Evolutionary conservation across 2,888 invertebrate species (phyloP).

Genomic region (Ephialtes manifestator): DNA sequence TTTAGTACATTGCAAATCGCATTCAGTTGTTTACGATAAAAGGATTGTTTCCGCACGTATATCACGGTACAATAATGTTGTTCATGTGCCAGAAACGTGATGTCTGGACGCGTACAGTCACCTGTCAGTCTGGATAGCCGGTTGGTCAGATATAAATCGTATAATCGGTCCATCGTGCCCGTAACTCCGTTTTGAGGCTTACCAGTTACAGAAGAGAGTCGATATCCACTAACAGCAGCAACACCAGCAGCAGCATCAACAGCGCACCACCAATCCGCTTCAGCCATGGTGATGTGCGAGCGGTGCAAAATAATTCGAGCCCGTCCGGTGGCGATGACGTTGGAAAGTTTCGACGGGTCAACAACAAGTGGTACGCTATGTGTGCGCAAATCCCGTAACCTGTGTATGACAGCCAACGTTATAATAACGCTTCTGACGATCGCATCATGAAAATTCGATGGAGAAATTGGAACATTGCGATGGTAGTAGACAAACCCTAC

Average conservation of each 20-base stretch:
- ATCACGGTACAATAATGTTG: not conserved
- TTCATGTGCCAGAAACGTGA: not conserved
- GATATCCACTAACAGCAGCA: slow-evolving; percentile 16
- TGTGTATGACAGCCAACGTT: slow-evolving; percentile 20
- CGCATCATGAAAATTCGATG: not conserved
- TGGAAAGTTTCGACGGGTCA: slow-evolving; percentile 29
- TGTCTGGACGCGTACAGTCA: slow-evolving; percentile 22
- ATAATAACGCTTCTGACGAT: slow-evolving; percentile 7
- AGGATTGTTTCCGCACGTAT: not conserved
- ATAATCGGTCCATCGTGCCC: slow-evolving; percentile 56
- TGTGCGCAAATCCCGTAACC: not conserved
- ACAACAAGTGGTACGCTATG: slow-evolving; percentile 6
- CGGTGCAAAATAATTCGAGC: slow-evolving; percentile 19
- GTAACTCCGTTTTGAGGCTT: slow-evolving; percentile 44
- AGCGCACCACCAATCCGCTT: not conserved
- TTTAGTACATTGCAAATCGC: not conserved
- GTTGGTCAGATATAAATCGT: slow-evolving; percentile 29
- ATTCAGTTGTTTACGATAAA: not conserved
- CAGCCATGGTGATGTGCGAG: slow-evolving; percentile 5
- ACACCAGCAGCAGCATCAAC: not conserved
- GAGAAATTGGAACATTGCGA: not conserved
- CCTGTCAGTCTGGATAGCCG: slow-evolving; percentile 28
- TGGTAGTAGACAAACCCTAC: not conserved
- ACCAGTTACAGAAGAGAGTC: slow-evolving; percentile 21
- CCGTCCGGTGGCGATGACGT: slow-evolving; percentile 24